Base-by-base conservation (phyloP, 1,140 invertebrate genomes). In the Andrena cerasifolii region DNA sequence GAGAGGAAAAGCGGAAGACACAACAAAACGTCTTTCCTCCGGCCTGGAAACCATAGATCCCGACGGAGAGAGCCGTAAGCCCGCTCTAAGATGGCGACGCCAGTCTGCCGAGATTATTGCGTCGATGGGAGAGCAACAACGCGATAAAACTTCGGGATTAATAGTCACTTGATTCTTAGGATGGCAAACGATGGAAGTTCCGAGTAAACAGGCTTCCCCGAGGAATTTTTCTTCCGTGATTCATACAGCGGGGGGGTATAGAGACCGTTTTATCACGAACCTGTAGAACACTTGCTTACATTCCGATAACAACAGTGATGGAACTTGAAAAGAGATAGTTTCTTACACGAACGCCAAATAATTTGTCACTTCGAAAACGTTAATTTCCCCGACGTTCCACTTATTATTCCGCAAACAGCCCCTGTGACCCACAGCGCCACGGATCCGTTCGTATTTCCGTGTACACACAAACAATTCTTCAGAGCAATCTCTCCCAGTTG, bases 121-220 rank as follows among this genome's bases (percentile, higher is more conserved):
- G n/a, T 66, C 49, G 61, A 74, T 54, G 72, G n/a, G 26, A 40
- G 33, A 26, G 56, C 31, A 51, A 72, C 68, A 51, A 51, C 18
- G 56, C 47, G 70, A 73, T 73, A 62, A 73, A 73, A 73, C n/a
- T 73, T 73, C 16, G 1, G 33, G 45, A 62, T 62, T 73, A 62
- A 73, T 73, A 58, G 62, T 49, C 28, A 16, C 40, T 75, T 58
- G 21, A 73, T 67, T 67, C 40, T 33, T 8, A 8, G 1, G 45
- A 2, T n/a, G n/a, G 26, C 14, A 10, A 72, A 61, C 31, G 33
- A 2, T 7, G 21, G 8, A 43, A 24, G n/a, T 72, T 61, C 31
- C 1, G 18, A 43, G 45, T 61, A 59, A 72, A 58, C 40, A 61
- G 21, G n/a, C 45, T 36, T 18, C 14, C 10, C 5, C 0, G 33